Evolutionary conservation across 1,140 invertebrate genomes (phyloP).

Genomic region (Nephotettix cincticeps): DNA sequence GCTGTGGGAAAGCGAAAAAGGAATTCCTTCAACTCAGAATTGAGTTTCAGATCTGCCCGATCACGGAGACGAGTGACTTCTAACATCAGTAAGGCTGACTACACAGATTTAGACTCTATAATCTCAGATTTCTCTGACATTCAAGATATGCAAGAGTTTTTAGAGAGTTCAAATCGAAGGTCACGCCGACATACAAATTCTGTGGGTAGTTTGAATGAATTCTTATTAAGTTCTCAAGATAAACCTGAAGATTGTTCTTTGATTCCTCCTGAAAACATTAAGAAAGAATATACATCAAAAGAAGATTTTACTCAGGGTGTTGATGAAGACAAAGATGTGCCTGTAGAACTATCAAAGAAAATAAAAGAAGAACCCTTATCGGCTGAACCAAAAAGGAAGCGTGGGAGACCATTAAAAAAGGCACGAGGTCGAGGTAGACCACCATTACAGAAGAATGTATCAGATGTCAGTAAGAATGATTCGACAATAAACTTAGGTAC

Average conservation of each 20-base stretch:
- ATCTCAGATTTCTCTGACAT: not conserved
- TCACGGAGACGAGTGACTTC: not conserved
- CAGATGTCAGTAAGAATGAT: too few species aligned
- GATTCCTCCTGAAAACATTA: too few species aligned
- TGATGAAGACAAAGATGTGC: too few species aligned
- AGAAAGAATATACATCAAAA: too few species aligned
- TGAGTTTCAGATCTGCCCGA: not conserved
- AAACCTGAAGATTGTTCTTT: too few species aligned
- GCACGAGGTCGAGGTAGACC: too few species aligned
- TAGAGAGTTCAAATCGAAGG: not conserved
- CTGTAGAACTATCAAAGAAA: not conserved
- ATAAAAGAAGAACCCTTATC: not conserved
- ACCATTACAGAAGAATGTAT: too few species aligned
- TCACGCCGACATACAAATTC: not conserved
- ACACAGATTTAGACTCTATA: not conserved
- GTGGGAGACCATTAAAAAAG: too few species aligned
- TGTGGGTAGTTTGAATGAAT: not conserved
- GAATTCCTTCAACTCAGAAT: not conserved
- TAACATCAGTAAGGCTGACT: not conserved
- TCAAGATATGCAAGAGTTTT: not conserved
- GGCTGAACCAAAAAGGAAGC: not conserved
- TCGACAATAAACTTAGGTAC: too few species aligned
- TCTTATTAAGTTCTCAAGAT: too few species aligned
- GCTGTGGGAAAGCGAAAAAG: conserved; percentile 3
- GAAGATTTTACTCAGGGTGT: too few species aligned